Evolutionary conservation across 2,888 invertebrate genomes (phyloP), one percentile per base, ranked within the genome.

Genomic region (Hymenopus coronatus): DNA sequence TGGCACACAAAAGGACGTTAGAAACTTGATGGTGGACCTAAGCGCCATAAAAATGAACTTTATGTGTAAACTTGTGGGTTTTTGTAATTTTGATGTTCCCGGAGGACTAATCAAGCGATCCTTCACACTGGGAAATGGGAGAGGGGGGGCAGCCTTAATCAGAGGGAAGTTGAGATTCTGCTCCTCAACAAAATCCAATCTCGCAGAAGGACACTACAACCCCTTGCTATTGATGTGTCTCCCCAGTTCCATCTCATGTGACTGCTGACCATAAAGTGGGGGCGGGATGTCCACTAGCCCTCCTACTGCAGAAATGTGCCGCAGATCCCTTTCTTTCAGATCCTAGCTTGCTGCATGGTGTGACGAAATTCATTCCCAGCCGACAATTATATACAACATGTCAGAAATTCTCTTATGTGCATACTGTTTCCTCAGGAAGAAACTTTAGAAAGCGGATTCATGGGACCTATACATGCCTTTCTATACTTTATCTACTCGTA

Each of bases 251-350:
- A 87, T 87, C 87, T 87, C 87, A 87, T 87, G 87, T 87, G 87
- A 87, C 87, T 87, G 87, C 82, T 87, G 87, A 87, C 87, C 87
- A 87, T 87, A 87, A 87, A 87, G 87, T 87, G 87, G 86, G 87
- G 28, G 54, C 54, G 54, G 20, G 54, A 25, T 70, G 54, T 70
- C 54, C 54, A 70, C 8, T 6, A 70, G 54, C 20, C 28, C 15
- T 82, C 30, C 33, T 82, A 87, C 87, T 87, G 87, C 87, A 87
- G 87, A 87, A 87, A 87, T 70, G 54, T 70, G 54, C 20, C 54
- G 54, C 54, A 70, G 54, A 70, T 70, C 6, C 54, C 54, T 70
- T 70, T 70, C 54, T 70, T 70, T 70, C 25, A 70, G 54, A 54
- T 54, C 14, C 54, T 0, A 54, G 33, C 33, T 33, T 20, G 20